Conservation (phyloP, 2,888 invertebrate species). For the Aleiodes leptofemur region DNA sequence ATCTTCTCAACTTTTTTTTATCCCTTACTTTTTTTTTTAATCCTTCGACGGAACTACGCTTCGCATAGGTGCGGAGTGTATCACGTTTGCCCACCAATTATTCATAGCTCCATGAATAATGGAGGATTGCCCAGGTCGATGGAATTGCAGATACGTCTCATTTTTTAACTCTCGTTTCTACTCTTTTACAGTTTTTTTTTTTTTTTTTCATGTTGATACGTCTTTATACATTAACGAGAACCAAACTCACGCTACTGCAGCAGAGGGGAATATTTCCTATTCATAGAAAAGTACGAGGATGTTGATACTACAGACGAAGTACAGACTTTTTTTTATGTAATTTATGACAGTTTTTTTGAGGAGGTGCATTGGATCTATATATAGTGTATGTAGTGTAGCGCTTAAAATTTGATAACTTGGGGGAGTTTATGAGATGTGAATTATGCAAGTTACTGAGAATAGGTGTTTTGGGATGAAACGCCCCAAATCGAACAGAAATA, state of each 20-base stretch:
- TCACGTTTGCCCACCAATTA: background rate
- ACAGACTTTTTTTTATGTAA: background rate
- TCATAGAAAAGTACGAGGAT: background rate
- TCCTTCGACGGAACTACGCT: constrained; percentile 10
- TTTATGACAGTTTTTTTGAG: background rate
- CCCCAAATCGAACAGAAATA: too few relatives aligned
- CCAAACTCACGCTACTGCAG: background rate
- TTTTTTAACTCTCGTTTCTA: background rate
- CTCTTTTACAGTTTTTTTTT: too few relatives aligned
- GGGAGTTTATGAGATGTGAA: too few relatives aligned
- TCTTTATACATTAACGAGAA: constrained; percentile 1
- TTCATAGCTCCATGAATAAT: constrained; percentile 4
- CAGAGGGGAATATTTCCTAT: too few relatives aligned
- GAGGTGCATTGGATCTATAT: too few relatives aligned
- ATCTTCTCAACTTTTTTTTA: constrained; percentile 16
- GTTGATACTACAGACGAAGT: background rate
- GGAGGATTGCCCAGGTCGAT: constrained; percentile 2
- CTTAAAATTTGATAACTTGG: too few relatives aligned
- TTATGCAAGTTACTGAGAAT: too few relatives aligned
- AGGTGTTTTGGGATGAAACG: too few relatives aligned
- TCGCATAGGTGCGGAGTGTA: background rate
- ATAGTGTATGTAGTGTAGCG: too few relatives aligned
- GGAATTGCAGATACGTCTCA: constrained; percentile 12
- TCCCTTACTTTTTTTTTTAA: constrained; percentile 3
- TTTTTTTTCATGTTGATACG: background rate